Evolutionary conservation across 2,113 vertebrate genomes (phyloP), one percentile per base, ranked within the genome.

Genomic region (Ochotona princeps): DNA sequence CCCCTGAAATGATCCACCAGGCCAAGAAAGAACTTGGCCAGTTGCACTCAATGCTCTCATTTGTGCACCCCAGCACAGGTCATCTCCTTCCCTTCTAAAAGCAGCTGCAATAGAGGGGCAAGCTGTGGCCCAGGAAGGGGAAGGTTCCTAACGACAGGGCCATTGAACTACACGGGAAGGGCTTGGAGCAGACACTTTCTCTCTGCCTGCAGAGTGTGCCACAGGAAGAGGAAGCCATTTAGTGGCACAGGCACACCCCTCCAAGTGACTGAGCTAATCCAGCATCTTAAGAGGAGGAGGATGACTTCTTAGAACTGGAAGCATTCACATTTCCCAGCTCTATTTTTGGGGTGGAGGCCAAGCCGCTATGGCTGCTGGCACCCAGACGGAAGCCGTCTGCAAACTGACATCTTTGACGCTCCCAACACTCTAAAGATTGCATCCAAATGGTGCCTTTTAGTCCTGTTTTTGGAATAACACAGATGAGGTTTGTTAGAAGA

Each of bases 361-460:
- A 96, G 82, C 66, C 91, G 95, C 87, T 92, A 30, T 32, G 70
- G 70, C n/a, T 91, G 95, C 91, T 95, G 95, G 96, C 95, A 79
- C 32, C 65, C 79, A 51, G 76, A 90, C 0, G 47, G 90, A 92
- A 95, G 94, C 94, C 96, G 96, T 94, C 91, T 95, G 96, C 89
- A 97, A 97, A 96, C 96, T 95, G 95, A 89, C 91, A 93, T 75
- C 88, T 87, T 87, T 95, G 96, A 84, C 93, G 92, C 78, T 95
- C 83, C 85, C 96, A 97, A 95, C 95, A 96, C 73, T 86, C 92
- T 88, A 60, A 32, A 94, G 89, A 83, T 91, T 96, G 92, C 89
- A 95, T 95, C 94, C 89, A 97, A 96, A 83, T 83, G 69, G 91
- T 97, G 92, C 96, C 95, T 97, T 95, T 86, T 89, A 94, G 94